Base-by-base conservation (phyloP, 2,888 invertebrate species). In the Drosophila cognata region DNA sequence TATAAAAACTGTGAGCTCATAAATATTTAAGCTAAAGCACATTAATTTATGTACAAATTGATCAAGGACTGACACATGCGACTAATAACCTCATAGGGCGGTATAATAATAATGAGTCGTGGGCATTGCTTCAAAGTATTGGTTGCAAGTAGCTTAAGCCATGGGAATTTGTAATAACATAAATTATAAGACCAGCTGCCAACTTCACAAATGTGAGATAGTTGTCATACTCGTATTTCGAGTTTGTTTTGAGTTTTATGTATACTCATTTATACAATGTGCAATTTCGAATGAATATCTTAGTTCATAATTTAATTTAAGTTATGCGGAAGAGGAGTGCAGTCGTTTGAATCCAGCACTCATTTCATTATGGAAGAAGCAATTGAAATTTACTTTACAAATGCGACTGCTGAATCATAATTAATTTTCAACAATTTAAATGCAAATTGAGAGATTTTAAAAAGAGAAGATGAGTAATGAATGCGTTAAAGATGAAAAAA, bases 61-160 rank as follows among this genome's bases (percentile, higher is more conserved):
- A 50, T 57, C 38, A 38, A 58, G 18, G 36, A 36, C 41, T 58
- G 58, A 55, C 67, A 59, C 41, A 57, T 60, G 55, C 38, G 33
- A 64, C 64, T 64, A 35, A 36, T 57, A 52, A 38, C 56, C 28
- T 28, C 18, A 21, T 28, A 36, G 41, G 21, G 51, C 29, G n/a
- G 29, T 18, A 51, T 16, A 41, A 46, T 31, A 29, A 16, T 16
- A 46, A 50, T 60, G 11, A 53, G 46, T n/a, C 28, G 36, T 58
- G 55, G 28, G 28, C 18, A 13, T 4, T 51, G 18, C 29, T 38
- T 55, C 10, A 5, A 25, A 13, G 4, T 21, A 21, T 35, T 25
- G 16, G 5, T 36, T 53, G 29, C 11, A n/a, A 13, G 18, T 51
- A n/a, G 18, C 8, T 13, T 33, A 46, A 2, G 25, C 46, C 25